Evolutionary conservation across 2,113 vertebrate genomes (phyloP).

Genomic region (Aspidoscelis tigris): DNA sequence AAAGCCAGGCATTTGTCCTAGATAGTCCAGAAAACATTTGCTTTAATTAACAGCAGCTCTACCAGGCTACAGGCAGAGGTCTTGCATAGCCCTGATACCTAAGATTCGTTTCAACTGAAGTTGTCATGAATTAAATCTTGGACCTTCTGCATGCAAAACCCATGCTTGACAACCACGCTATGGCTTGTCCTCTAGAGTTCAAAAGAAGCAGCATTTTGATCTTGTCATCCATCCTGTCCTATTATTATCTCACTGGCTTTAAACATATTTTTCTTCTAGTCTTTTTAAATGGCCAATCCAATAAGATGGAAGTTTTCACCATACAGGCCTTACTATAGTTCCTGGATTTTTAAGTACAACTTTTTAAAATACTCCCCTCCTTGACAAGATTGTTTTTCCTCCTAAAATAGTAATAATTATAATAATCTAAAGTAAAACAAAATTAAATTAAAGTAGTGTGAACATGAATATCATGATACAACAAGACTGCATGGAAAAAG

Average conservation of each 20-base stretch:
- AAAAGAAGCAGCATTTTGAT: not conserved
- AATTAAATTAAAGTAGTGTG: conserved; percentile 13
- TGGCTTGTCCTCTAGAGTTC: not conserved
- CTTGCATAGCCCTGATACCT: not conserved
- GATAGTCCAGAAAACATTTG: not conserved
- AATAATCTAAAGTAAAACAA: conserved; percentile 34
- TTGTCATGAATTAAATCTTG: not conserved
- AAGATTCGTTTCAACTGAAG: not conserved
- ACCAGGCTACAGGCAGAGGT: not conserved
- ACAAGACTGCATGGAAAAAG: conserved; percentile 44
- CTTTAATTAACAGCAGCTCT: not conserved
- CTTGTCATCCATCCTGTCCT: conserved; percentile 15
- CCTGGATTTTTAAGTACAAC: conserved; percentile 27
- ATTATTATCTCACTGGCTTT: not conserved
- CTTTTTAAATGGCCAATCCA: conserved; percentile 16
- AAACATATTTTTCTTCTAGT: conserved; percentile 16
- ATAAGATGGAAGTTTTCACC: conserved; percentile 29
- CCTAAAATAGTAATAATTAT: conserved; percentile 19
- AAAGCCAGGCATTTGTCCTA: not conserved
- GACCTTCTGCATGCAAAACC: not conserved
- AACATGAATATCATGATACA: conserved; percentile 40
- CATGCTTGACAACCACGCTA: not conserved
- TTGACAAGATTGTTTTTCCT: conserved; percentile 1
- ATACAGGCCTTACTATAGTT: conserved; percentile 18
- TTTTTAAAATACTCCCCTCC: not conserved